Conservation (phyloP, 2,888 invertebrate species). For the Andrena hattorfiana region DNA sequence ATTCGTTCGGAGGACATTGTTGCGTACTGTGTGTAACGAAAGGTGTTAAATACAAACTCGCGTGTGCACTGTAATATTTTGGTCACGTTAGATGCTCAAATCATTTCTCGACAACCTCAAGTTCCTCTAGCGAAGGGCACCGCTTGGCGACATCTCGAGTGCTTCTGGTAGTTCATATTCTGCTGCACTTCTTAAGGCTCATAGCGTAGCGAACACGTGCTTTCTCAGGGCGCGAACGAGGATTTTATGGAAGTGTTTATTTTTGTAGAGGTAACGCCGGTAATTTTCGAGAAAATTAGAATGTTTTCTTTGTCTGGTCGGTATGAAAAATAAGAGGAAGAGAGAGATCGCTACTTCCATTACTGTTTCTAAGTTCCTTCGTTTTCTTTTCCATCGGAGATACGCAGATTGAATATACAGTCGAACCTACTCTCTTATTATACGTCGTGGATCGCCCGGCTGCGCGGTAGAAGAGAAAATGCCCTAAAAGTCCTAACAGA, state of each 20-base stretch:
- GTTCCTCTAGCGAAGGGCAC: constrained; percentile 42
- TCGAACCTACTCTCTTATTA: background rate
- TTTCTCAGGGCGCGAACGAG: constrained; percentile 4
- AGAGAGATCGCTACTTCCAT: constrained; percentile 12
- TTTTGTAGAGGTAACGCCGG: constrained; percentile 26
- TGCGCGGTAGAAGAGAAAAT: background rate
- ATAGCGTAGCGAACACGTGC: background rate
- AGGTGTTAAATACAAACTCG: constrained; percentile 1
- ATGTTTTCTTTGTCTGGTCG: background rate
- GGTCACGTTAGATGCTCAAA: constrained; percentile 28
- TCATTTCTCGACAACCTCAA: constrained; percentile 35
- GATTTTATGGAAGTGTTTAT: constrained; percentile 29
- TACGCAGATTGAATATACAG: background rate
- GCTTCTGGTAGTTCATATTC: constrained; percentile 39
- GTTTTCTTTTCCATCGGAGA: background rate
- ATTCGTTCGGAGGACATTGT: constrained; percentile 21
- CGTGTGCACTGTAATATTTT: constrained; percentile 26
- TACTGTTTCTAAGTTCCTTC: background rate
- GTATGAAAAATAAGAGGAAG: background rate
- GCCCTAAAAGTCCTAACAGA: background rate
- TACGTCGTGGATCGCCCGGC: background rate
- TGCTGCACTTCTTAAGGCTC: constrained; percentile 10
- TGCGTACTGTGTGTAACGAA: constrained; percentile 12
- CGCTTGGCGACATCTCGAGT: constrained; percentile 14
- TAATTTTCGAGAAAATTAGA: constrained; percentile 5